These are phyloP conservation scores for Echinops telfairi DNA, from an alignment of 2,113 vertebrate species.

Conservation along the genomic window DNA sequence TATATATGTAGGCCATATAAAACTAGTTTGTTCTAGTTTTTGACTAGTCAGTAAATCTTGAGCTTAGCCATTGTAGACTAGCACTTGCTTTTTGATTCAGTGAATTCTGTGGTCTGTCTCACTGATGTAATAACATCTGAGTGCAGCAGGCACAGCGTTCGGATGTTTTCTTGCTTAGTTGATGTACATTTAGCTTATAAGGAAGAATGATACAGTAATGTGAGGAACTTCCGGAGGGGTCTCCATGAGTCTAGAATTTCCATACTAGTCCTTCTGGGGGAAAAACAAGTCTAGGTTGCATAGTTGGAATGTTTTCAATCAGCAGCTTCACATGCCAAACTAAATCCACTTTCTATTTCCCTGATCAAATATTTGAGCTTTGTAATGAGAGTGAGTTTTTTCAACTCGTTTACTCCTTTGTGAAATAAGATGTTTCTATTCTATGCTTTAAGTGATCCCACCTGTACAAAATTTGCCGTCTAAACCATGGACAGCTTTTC, in stretches of 20 bases:
- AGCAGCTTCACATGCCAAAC: conserved; percentile 88
- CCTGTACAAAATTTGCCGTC: conserved; percentile 29
- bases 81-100: conserved; percentile 10
- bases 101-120: conserved; percentile 80
- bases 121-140: conserved; percentile 88
- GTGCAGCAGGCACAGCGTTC: conserved; percentile 83
- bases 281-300: conserved; percentile 86
- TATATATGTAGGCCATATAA: not conserved
- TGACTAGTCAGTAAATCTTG: conserved; percentile 76
- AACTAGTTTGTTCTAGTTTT: conserved; percentile 37
- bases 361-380: conserved; percentile 82
- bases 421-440: conserved; percentile 53
- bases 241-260: conserved; percentile 88
- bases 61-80: conserved; percentile 74
- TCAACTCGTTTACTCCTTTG: conserved; percentile 34
- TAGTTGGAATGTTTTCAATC: conserved; percentile 89
- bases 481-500: conserved; percentile 1
- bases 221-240: conserved; percentile 89
- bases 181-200: conserved; percentile 88
- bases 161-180: conserved; percentile 88
- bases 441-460: conserved; percentile 46
- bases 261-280: conserved; percentile 90
- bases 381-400: conserved; percentile 77
- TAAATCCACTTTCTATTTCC: conserved; percentile 84
- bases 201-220: conserved; percentile 89